These are phyloP conservation scores for Temnothorax nylanderi DNA, from an alignment of 1,140 invertebrate species.

Conservation along the genomic window DNA sequence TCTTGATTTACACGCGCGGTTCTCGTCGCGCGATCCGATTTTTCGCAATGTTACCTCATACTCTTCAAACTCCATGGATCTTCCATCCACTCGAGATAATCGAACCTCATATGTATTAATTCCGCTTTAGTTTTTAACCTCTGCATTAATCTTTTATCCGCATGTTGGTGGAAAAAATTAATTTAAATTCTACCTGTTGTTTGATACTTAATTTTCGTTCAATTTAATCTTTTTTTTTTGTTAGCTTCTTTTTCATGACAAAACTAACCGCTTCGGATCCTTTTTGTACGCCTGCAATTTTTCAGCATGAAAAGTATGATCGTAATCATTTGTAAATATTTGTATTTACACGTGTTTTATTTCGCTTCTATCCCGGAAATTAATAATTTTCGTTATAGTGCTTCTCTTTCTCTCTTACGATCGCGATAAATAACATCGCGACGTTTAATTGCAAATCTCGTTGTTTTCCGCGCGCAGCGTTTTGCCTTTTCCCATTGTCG, in stretches of 20 bases:
- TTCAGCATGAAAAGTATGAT: background rate
- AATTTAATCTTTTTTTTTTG: background rate
- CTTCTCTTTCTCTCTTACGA: background rate
- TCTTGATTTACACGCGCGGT: constrained; percentile 40
- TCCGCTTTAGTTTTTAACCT: constrained; percentile 12
- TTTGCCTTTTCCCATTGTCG: constrained; percentile 2
- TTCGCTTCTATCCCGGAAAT: background rate
- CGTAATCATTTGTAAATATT: background rate
- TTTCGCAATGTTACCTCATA: constrained; percentile 12
- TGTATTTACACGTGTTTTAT: constrained; percentile 10
- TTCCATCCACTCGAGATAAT: constrained; percentile 8
- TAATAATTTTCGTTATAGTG: background rate
- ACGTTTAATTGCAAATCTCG: background rate
- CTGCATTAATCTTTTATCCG: background rate
- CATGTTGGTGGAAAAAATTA: background rate
- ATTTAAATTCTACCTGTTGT: background rate
- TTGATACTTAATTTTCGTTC: background rate
- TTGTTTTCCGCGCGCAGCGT: background rate
- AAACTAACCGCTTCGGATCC: background rate
- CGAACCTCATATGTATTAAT: background rate
- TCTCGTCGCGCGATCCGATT: constrained; percentile 23
- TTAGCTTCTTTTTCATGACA: background rate
- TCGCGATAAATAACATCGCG: constrained; percentile 17
- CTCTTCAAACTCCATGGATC: background rate
- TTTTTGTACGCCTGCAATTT: background rate